Base-by-base conservation (phyloP, 1,140 invertebrate genomes). In the Drosophila sucinea region DNA sequence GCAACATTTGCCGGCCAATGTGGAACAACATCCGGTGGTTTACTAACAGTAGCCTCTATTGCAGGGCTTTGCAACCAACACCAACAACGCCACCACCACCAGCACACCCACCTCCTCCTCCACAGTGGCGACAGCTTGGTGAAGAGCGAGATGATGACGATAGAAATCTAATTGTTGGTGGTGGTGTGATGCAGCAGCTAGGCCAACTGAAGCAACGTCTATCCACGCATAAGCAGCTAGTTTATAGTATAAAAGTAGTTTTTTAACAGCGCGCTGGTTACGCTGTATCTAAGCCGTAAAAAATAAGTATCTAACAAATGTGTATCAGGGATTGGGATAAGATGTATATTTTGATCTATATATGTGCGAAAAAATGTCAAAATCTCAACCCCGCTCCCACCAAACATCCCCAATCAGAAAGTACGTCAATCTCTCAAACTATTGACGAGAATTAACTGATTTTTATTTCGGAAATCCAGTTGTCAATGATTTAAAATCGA, bases 21-120 rank as follows among this genome's bases (percentile, higher is more conserved):
- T 92, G 11, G 91, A 92, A 69, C 91, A 92, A 54, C 91, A 92
- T 75, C 91, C 91, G 51, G 91, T 92, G 67, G 91, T 92, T 89
- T 92, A 92, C 87, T 92, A 92, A 91, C 90, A 91, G 77, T 80
- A 91, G 80, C 87, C 82, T 51, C 81, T 81, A 54, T 69, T 89
- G 85, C 84, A 78, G 69, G 80, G 82, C 72, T 81, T 86, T 64
- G 70, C 83, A 40, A 72, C 79, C 60, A 78, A 70, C 60, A 73
- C 67, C 63, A 75, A 60, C 27, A 65, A 77, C 60, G 54, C 54
- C 41, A 77, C 57, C 41, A 69, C 66, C 58, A 65, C 68, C 40
- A 72, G 70, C 55, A 68, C 76, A 60, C 66, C 70, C 17, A 65
- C 67, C 2, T 63, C 70, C 25, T 54, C 77, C 5, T 62, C 63